phyloP scores from a whole-genome alignment of 2,113 vertebrate genomes.

The Larimichthys polyactis region DNA sequence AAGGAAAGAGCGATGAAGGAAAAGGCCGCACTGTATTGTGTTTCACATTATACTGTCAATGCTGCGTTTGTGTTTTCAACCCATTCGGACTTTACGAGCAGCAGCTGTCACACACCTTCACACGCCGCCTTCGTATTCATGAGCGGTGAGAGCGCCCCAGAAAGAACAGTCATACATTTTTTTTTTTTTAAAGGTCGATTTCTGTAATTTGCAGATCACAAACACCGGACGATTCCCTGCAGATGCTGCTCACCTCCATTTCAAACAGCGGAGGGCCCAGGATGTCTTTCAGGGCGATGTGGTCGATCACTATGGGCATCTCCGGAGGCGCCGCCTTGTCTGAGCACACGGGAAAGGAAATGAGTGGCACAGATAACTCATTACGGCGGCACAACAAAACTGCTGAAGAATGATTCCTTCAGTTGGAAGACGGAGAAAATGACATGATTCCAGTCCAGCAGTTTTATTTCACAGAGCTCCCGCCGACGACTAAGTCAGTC shows the following conservation, averaged over 20 bases:
- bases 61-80: background rate
- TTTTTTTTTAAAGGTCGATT: too few species aligned
- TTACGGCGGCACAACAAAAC: background rate
- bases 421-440: too few species aligned
- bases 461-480: too few species aligned
- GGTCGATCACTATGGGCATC: slow-evolving; percentile 97
- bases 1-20: background rate
- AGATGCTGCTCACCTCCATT: slow-evolving; percentile 72
- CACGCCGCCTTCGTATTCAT: background rate
- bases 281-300: slow-evolving; percentile 94
- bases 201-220: background rate
- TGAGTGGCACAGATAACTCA: background rate
- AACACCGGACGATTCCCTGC: background rate
- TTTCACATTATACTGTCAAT: background rate
- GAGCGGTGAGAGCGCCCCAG: background rate
- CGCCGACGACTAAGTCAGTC: too few species aligned
- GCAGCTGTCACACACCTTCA: background rate
- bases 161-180: background rate
- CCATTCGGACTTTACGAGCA: background rate
- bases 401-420: too few species aligned
- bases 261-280: slow-evolving; percentile 94
- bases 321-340: slow-evolving; percentile 91
- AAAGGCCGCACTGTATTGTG: background rate
- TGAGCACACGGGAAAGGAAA: slow-evolving; percentile 29
- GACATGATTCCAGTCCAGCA: too few species aligned